Conservation (phyloP, 53 echinoderm and acorn worm species). For the Patiria pectinifera region DNA sequence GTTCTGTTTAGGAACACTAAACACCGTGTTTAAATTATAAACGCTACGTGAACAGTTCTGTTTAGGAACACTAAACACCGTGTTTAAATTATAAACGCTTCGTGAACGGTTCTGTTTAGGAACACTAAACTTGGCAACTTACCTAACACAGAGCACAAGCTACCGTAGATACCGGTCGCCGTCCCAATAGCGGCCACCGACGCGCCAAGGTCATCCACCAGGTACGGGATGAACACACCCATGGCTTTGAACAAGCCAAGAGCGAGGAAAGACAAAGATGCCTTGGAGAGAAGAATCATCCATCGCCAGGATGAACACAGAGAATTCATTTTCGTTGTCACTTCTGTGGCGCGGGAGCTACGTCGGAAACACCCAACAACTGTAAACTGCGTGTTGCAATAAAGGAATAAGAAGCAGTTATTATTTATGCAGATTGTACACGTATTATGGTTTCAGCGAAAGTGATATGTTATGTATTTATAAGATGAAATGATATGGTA, state of each 20-base stretch:
- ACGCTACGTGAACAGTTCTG: no score
- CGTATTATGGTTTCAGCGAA: no score
- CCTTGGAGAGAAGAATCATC: constrained; percentile 44
- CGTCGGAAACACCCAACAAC: not conserved
- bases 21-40: no score
- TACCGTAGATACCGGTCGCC: constrained; percentile 28
- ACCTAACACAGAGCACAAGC: constrained; percentile 39
- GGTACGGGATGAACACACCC: constrained; percentile 47
- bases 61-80: no score
- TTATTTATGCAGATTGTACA: no score
- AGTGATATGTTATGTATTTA: no score
- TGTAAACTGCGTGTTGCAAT: no score
- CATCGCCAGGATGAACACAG: constrained; percentile 8
- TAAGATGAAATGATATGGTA: no score
- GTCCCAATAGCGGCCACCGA: constrained; percentile 28
- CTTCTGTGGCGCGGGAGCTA: not conserved
- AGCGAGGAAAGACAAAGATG: constrained; percentile 13
- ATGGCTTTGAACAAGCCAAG: constrained; percentile 39
- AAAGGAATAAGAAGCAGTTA: no score
- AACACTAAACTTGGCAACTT: not conserved
- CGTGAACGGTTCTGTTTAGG: no score
- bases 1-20: no score
- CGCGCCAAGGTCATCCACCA: constrained; percentile 28
- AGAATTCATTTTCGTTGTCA: not conserved
- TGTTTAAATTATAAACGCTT: no score